phyloP scores from a whole-genome alignment of 37 sponge, comb jelly and placozoan genomes.

The Halichondria panicea region DNA sequence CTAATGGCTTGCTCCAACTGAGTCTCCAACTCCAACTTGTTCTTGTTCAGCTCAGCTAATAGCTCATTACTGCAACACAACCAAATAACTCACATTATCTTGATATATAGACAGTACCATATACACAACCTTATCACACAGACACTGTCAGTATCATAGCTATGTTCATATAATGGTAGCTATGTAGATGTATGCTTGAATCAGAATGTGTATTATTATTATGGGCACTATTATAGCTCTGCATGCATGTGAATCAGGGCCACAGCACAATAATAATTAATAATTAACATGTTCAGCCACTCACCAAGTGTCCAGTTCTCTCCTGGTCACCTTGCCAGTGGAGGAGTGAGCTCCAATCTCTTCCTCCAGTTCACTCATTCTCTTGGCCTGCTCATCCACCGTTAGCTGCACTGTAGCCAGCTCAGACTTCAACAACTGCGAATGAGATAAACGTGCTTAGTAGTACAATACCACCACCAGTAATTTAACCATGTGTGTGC shows the following conservation, averaged over 20 bases:
- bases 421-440: slow-evolving; percentile 25
- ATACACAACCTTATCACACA: too few relatives aligned
- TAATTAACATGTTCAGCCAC: neutral
- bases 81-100: too few relatives aligned
- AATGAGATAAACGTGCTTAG: neutral
- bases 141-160: too few relatives aligned
- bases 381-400: neutral
- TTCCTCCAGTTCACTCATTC: slow-evolving; percentile 29
- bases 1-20: slow-evolving; percentile 28
- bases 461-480: neutral
- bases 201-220: neutral
- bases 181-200: too few relatives aligned
- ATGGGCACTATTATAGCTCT: too few relatives aligned
- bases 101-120: too few relatives aligned
- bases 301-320: slow-evolving; percentile 54
- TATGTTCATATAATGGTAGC: too few relatives aligned
- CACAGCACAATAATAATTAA: neutral
- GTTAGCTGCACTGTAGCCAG: neutral
- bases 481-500: neutral
- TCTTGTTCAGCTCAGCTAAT: slow-evolving; percentile 14
- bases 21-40: slow-evolving; percentile 21
- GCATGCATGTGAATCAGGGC: neutral
- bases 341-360: slow-evolving; percentile 40
- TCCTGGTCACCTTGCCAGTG: slow-evolving; percentile 28
- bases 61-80: slow-evolving; percentile 22